These are phyloP conservation scores for Puma concolor DNA, from an alignment of 2,113 vertebrate genomes.

Conservation along the genomic window DNA sequence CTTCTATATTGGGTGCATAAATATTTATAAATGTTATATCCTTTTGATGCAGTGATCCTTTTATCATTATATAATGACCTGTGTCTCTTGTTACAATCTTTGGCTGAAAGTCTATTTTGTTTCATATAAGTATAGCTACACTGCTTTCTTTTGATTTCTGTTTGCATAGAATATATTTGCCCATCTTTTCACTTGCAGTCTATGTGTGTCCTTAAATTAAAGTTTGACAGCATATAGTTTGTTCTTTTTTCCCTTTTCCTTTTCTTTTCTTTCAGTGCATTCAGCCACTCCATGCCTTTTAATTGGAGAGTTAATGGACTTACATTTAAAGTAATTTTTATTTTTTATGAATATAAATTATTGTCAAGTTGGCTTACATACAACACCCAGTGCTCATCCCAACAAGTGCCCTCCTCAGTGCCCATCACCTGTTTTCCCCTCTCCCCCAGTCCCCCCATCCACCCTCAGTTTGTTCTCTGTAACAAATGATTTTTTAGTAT, in stretches of 20 bases:
- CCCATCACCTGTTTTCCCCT: no score
- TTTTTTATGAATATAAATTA: no score
- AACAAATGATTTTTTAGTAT: no score
- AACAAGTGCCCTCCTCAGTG: no score
- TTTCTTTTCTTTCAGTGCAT: background rate
- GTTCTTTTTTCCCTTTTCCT: background rate
- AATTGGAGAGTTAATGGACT: background rate
- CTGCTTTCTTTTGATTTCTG: background rate
- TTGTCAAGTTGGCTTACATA: no score
- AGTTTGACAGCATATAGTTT: background rate
- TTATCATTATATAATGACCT: background rate
- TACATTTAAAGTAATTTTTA: background rate
- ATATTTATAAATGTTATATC: background rate
- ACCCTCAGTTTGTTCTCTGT: no score
- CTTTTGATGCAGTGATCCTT: background rate
- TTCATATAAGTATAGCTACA: background rate
- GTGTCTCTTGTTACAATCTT: background rate
- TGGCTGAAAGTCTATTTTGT: background rate
- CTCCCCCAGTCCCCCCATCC: no score
- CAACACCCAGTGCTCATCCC: no score
- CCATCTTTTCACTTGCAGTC: background rate
- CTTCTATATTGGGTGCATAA: background rate
- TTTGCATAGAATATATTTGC: background rate
- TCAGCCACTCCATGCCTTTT: background rate
- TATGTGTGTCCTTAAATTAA: background rate